Conservation (phyloP, 2,797 vertebrate genomes). For the Hippopotamyrus pictus region DNA sequence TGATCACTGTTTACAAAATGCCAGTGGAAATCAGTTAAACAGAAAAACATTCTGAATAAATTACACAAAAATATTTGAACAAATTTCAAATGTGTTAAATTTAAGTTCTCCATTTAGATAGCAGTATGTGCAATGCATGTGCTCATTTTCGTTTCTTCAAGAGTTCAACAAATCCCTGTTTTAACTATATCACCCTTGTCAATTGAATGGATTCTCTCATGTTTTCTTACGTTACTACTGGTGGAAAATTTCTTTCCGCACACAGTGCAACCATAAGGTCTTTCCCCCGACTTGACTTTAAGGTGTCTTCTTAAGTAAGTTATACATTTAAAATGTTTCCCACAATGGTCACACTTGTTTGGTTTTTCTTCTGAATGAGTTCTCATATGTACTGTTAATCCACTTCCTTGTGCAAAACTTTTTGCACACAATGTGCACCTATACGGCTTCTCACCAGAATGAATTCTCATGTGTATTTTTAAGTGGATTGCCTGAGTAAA, state of each 20-base stretch:
- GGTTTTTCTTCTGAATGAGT: neutral
- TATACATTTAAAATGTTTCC: neutral
- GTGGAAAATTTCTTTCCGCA: slow-evolving; percentile 38
- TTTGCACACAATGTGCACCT: too few relatives aligned
- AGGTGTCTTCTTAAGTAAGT: neutral
- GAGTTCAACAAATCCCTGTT: neutral
- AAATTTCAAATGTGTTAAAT: neutral
- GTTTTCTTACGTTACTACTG: slow-evolving; percentile 39
- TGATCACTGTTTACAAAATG: neutral
- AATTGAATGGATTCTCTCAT: slow-evolving; percentile 36
- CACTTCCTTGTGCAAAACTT: neutral
- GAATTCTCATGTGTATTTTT: too few relatives aligned
- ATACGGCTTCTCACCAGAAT: too few relatives aligned
- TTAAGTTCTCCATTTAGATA: neutral
- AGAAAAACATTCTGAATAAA: too few relatives aligned
- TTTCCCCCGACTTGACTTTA: neutral
- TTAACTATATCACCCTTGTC: neutral
- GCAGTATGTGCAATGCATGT: neutral
- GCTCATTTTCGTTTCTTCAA: neutral
- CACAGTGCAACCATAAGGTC: slow-evolving; percentile 26
- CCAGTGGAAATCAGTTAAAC: too few relatives aligned
- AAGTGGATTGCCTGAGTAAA: too few relatives aligned
- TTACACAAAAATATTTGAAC: neutral
- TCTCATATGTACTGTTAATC: neutral
- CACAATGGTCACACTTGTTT: neutral